Percentiles rank a stretch among this genome's conserved stretches.
Conservation (phyloP, 1,140 invertebrate species). For the Polyergus mexicanus region DNA sequence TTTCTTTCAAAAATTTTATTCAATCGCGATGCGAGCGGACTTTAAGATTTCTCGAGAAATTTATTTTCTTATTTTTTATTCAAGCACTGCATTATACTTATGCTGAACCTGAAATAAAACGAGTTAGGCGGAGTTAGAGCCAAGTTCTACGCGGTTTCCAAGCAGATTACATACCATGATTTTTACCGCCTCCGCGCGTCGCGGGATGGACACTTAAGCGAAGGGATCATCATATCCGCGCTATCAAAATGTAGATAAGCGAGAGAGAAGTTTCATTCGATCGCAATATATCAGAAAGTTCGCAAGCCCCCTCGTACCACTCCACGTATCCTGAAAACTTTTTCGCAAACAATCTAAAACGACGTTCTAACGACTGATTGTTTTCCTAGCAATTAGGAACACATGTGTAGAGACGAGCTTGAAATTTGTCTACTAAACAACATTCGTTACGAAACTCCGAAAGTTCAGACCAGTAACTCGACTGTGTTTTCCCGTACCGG, state of each 20-base stretch:
- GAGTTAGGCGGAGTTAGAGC: conserved; percentile 19
- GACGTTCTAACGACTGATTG: conserved; percentile 42
- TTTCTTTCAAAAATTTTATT: conserved; percentile 7
- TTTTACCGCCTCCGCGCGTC: conserved; percentile 25
- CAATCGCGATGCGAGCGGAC: neutral
- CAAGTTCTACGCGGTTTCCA: conserved; percentile 16
- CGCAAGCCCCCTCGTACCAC: conserved; percentile 3
- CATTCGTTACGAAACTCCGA: conserved; percentile 24
- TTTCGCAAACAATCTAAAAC: conserved; percentile 29
- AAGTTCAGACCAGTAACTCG: conserved; percentile 4
- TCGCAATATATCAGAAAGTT: conserved; percentile 47
- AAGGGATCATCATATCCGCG: conserved; percentile 38
- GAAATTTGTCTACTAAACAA: conserved; percentile 31
- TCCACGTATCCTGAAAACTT: conserved; percentile 7
- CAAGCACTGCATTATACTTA: conserved; percentile 24
- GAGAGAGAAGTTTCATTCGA: conserved; percentile 24
- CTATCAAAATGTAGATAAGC: conserved; percentile 39
- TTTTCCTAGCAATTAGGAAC: conserved; percentile 38
- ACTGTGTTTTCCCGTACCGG: neutral
- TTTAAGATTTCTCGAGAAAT: neutral
- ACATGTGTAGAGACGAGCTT: conserved; percentile 9
- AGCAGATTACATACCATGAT: conserved; percentile 38
- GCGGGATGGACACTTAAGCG: conserved; percentile 40
- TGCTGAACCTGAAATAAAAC: conserved; percentile 44
- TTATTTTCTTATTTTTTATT: conserved; percentile 23